phyloP scores from a whole-genome alignment of 2,888 invertebrate species.

The Schizaphis graminum region DNA sequence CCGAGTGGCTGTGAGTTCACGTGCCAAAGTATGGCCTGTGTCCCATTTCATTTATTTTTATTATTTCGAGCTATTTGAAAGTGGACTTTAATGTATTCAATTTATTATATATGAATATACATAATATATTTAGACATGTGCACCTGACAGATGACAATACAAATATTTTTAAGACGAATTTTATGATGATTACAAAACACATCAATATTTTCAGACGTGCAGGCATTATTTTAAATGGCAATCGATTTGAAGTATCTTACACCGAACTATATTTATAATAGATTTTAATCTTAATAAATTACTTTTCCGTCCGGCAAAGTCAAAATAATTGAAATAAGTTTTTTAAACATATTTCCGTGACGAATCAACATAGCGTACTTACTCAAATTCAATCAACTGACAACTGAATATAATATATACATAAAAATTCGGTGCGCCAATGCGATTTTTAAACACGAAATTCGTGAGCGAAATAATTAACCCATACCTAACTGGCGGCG shows the following conservation, averaged over 20 bases:
- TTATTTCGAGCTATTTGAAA: neutral
- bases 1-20: neutral
- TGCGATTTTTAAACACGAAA: constrained; percentile 40
- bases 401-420: neutral
- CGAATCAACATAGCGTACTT: neutral
- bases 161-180: neutral
- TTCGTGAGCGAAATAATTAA: constrained; percentile 49
- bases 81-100: constrained; percentile 6
- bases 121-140: neutral
- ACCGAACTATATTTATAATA: neutral
- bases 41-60: constrained; percentile 16
- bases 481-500: neutral
- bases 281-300: constrained; percentile 9
- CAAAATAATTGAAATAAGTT: constrained; percentile 35
- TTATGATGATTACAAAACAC: constrained; percentile 43
- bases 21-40: constrained; percentile 19
- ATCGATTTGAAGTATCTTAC: neutral
- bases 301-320: neutral
- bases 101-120: neutral
- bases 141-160: constrained; percentile 10
- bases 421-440: neutral
- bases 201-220: constrained; percentile 19
- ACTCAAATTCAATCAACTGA: neutral
- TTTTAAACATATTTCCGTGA: neutral
- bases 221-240: neutral